Percentiles rank a stretch among this genome's conserved stretches.
phyloP scores from a whole-genome alignment of 2,113 vertebrate genomes.

The Rhea americana region DNA sequence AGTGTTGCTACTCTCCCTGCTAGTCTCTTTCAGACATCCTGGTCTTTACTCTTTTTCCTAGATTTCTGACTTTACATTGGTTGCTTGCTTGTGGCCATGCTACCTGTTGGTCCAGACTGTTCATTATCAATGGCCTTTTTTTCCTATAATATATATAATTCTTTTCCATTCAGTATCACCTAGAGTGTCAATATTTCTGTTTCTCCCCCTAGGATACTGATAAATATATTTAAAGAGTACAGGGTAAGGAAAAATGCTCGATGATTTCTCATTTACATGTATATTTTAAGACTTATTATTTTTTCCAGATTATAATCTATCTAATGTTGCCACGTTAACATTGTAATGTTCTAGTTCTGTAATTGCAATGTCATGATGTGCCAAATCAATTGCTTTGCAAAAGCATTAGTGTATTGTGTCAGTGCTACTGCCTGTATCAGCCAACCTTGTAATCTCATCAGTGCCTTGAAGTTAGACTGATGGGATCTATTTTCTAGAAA shows the following conservation, averaged over 20 bases:
- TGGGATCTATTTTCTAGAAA: neutral
- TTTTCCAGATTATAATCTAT: neutral
- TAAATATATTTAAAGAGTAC: neutral
- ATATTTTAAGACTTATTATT: neutral
- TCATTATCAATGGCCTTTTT: neutral
- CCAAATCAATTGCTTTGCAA: neutral
- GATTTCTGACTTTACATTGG: neutral
- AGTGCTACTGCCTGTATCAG: neutral
- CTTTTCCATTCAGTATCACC: neutral
- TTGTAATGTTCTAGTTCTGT: neutral
- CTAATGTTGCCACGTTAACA: neutral
- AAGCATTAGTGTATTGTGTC: neutral
- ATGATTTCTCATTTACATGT: neutral
- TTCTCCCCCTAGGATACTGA: neutral
- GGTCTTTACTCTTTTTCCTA: neutral
- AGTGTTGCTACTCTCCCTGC: neutral
- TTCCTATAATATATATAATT: neutral
- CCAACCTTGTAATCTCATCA: neutral
- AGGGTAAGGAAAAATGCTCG: neutral
- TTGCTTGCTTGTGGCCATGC: neutral
- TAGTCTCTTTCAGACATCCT: neutral
- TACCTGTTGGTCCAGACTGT: rapidly evolving
- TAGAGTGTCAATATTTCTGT: neutral
- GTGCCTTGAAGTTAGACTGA: neutral
- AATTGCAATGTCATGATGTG: neutral